These are phyloP conservation scores for Peromyscus maniculatus DNA, from an alignment of 2,113 vertebrate species.

Conservation along the genomic window DNA sequence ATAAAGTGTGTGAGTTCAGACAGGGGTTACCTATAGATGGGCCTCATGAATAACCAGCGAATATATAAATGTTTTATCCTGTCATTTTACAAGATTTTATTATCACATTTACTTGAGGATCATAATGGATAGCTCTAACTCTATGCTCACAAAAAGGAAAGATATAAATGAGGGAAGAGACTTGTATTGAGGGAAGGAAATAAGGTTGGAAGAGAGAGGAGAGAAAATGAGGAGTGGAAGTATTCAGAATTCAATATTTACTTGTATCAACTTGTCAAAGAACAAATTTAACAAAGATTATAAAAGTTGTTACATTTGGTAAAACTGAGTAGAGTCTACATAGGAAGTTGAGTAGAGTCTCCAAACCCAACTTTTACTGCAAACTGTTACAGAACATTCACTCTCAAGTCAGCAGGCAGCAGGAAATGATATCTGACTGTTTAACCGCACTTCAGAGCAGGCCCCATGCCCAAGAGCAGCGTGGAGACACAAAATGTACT, in stretches of 20 bases:
- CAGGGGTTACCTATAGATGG: not conserved
- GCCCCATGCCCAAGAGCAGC: not conserved
- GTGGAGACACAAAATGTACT: not conserved
- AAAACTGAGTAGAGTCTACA: not conserved
- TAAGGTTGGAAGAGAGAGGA: not conserved
- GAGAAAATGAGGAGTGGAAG: not conserved
- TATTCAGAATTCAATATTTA: not conserved
- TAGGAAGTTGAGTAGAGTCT: not conserved
- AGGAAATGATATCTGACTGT: not conserved
- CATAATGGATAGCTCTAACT: not conserved
- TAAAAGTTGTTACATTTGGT: not conserved
- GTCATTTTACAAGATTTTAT: not conserved
- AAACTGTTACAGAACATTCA: not conserved
- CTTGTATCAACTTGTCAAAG: not conserved
- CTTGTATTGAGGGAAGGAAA: not conserved
- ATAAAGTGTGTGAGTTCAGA: not conserved
- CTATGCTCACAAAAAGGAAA: not conserved
- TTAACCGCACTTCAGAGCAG: not conserved
- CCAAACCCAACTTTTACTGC: not conserved
- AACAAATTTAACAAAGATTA: not conserved
- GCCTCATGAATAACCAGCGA: not conserved
- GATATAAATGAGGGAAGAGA: not conserved
- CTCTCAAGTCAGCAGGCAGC: not conserved
- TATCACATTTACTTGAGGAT: not conserved
- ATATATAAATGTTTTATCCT: not conserved